Conservation (phyloP, 2,888 invertebrate genomes). For the Drosophila atroscutellata region DNA sequence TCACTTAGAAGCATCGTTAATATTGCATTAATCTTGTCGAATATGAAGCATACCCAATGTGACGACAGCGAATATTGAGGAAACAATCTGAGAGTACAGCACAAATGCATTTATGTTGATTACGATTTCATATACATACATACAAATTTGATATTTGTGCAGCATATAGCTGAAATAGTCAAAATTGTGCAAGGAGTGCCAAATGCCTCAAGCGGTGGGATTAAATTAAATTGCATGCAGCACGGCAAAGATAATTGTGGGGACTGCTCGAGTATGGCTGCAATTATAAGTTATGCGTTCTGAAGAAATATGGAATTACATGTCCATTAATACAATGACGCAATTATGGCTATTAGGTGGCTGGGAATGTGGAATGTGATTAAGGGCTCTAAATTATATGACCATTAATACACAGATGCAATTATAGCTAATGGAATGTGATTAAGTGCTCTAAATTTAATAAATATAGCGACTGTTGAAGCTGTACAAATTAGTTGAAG, state of each 20-base stretch:
- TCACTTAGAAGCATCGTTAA: slow-evolving; percentile 24
- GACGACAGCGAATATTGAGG: slow-evolving; percentile 30
- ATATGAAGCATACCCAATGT: slow-evolving; percentile 59
- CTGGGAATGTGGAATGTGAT: neutral
- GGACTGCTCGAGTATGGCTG: neutral
- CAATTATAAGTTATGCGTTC: slow-evolving; percentile 15
- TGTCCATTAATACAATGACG: slow-evolving; percentile 1
- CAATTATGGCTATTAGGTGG: slow-evolving; percentile 25
- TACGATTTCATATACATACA: slow-evolving; percentile 25
- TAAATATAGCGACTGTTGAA: neutral
- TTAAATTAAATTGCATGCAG: slow-evolving; percentile 33
- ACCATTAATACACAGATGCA: slow-evolving; percentile 10
- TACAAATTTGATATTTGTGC: slow-evolving; percentile 45
- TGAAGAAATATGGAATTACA: slow-evolving; percentile 7
- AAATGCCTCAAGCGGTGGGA: slow-evolving; percentile 1
- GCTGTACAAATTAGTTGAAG: neutral
- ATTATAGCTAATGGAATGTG: slow-evolving; percentile 11
- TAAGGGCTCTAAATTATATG: neutral
- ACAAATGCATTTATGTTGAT: slow-evolving; percentile 49
- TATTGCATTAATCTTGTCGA: slow-evolving; percentile 63
- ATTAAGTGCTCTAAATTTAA: slow-evolving; percentile 4
- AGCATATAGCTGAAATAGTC: slow-evolving; percentile 26
- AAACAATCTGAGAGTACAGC: slow-evolving; percentile 43
- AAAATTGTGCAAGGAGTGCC: neutral
- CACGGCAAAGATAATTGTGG: slow-evolving; percentile 1